A percentile compares a stretch with the other conserved stretches of the same genome.
Evolutionary conservation across 2,797 vertebrate species (phyloP).

Genomic region (Phalloptychus januarius): DNA sequence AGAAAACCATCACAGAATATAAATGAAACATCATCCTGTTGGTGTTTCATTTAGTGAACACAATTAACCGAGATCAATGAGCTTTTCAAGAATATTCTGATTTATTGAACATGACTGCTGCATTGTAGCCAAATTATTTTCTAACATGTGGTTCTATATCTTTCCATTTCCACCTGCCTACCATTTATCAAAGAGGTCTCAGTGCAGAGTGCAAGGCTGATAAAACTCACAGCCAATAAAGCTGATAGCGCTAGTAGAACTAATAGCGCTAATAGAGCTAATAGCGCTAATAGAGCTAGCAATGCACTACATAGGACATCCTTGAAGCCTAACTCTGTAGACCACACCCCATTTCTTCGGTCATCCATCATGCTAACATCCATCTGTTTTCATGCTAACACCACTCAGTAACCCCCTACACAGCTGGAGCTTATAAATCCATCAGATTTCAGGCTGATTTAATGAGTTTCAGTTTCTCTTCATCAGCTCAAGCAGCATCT

Average conservation of each 20-base stretch:
- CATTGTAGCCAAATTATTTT: neutral
- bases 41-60: too few relatives aligned
- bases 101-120: neutral
- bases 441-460: constrained; percentile 68
- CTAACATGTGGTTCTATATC: neutral
- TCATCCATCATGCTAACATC: constrained; percentile 61
- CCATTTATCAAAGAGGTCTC: neutral
- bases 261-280: neutral
- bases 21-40: too few relatives aligned
- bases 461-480: constrained; percentile 59
- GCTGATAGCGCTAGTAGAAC: too few relatives aligned
- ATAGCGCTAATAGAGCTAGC: neutral
- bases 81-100: too few relatives aligned
- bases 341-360: neutral
- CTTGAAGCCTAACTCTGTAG: neutral
- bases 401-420: neutral
- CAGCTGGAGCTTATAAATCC: constrained; percentile 45
- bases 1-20: too few relatives aligned
- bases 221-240: too few relatives aligned
- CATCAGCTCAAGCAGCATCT: constrained; percentile 37
- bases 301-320: neutral
- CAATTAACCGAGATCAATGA: too few relatives aligned
- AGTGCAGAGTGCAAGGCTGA: neutral
- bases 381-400: constrained; percentile 20
- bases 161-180: neutral